Evolutionary conservation across 1,140 invertebrate genomes (phyloP), one percentile per base, ranked within the genome.

Genomic region (Prorops nasuta): DNA sequence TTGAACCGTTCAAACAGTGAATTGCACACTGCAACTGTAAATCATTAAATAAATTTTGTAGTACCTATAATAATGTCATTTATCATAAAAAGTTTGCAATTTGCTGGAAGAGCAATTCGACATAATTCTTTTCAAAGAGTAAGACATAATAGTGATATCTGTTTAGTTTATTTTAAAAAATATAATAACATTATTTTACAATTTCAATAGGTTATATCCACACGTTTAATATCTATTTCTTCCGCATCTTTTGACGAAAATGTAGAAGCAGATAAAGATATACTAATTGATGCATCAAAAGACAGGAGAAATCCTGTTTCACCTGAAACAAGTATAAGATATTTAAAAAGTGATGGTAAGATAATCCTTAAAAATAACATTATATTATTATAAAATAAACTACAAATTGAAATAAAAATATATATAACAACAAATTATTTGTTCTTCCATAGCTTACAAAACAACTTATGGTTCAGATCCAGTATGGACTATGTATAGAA

Each of bases 401-500:
- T 20, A 31, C 24, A 8, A 16, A 6, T 22, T 28, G 24, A 4
- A 4, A 28, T 28, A 10, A 6, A 28, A 28, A 4, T 28, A 28
- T 28, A 28, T 28, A 28, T 28, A 6, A 28, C 10, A 6, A 6
- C 10, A 28, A 28, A 28, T 6, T 28, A 4, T 28, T 28, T 28
- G 47, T 49, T 58, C 36, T 56, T 46, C 60, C 74, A 71, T 51
- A 85, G 92, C 92, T 0, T 96, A 92, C 65, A 80, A 86, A 60
- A 67, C 83, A 71, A 90, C 91, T 0, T 98, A 98, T 69, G 89
- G 90, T 9, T 75, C 86, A 6, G 79, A 88, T 15, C 86, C 86
- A 19, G 90, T 98, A 0, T 98, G 94, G 94, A 81, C 81, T 54
- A 73, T 81, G 32, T 98, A 96, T 65, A 83, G 89, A 50, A 82